phyloP scores from a whole-genome alignment of 2,797 vertebrate species.

The Chelon auratus region DNA sequence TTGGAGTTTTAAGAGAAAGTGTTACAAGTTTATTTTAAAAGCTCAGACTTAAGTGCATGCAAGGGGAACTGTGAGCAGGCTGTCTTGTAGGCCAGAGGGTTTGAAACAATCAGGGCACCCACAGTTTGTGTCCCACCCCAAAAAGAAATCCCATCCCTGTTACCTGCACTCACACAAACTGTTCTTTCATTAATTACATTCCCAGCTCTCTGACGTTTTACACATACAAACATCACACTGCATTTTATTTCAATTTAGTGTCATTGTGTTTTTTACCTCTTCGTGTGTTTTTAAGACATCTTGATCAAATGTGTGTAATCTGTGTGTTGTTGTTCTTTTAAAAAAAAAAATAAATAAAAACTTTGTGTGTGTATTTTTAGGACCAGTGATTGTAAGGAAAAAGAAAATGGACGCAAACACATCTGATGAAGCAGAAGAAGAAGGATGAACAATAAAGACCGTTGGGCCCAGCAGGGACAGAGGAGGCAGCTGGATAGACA shows the following conservation, averaged over 20 bases:
- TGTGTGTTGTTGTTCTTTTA: background rate
- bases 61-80: constrained; percentile 28
- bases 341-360: too few relatives aligned
- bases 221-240: background rate
- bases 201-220: background rate
- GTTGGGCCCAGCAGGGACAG: constrained; percentile 4
- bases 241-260: background rate
- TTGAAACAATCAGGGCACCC: background rate
- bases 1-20: background rate
- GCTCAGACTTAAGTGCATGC: background rate
- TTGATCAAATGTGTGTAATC: background rate
- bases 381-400: background rate
- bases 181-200: constrained; percentile 20
- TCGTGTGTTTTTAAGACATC: background rate
- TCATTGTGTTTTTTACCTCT: background rate
- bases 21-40: background rate
- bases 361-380: constrained; percentile 11
- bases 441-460: background rate
- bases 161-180: background rate
- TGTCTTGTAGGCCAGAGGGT: constrained; percentile 17
- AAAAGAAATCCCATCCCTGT: background rate
- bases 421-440: background rate
- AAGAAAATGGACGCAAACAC: background rate
- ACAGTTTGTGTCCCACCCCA: constrained; percentile 1
- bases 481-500: background rate